A percentile compares a stretch with the other conserved stretches of the same genome.
These are phyloP conservation scores for Aporrectodea caliginosa DNA, from an alignment of 1,140 invertebrate genomes.

Conservation along the genomic window DNA sequence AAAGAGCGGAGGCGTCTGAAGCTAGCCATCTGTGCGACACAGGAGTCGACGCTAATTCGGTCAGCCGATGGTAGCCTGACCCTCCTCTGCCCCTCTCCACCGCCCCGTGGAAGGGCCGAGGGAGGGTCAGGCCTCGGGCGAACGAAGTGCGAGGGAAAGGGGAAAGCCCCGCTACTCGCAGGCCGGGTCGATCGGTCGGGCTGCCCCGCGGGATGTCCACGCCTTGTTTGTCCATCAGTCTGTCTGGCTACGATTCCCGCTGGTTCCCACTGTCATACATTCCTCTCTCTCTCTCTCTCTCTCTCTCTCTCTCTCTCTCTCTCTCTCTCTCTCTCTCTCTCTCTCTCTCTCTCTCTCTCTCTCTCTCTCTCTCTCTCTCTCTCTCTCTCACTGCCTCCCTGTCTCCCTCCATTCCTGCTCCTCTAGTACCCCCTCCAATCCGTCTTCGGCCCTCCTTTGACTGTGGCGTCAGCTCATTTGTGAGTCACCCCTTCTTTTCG, in stretches of 20 bases:
- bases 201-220: background rate
- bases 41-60: background rate
- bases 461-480: too few species aligned
- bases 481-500: too few species aligned
- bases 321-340: constrained; percentile 10
- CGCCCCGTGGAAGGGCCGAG: background rate
- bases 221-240: too few species aligned
- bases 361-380: constrained; percentile 7
- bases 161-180: background rate
- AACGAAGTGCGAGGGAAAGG: background rate
- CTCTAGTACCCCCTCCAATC: too few species aligned
- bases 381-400: background rate
- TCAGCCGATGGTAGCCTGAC: background rate
- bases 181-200: background rate
- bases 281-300: background rate
- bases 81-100: too few species aligned
- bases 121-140: background rate
- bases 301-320: constrained; percentile 10
- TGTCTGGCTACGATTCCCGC: too few species aligned
- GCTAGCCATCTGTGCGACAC: constrained; percentile 1
- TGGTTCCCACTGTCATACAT: background rate
- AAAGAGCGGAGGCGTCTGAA: too few species aligned
- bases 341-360: constrained; percentile 10
- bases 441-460: too few species aligned
- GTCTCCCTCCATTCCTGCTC: background rate